Conservation (phyloP, 2,888 invertebrate genomes). For the Drosophila niveifrons region DNA sequence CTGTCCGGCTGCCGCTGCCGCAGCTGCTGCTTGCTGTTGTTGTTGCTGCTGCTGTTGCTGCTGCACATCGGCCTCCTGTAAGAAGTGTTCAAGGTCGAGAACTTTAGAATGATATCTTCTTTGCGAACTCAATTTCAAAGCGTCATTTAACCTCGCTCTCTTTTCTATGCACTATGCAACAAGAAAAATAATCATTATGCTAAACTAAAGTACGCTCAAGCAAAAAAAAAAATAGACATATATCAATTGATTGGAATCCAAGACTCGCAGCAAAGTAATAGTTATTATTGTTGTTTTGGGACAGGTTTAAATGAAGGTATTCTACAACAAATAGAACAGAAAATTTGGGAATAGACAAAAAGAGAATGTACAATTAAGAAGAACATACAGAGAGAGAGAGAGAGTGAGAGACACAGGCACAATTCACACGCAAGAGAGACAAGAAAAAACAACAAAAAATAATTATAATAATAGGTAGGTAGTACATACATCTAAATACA, state of each 20-base stretch:
- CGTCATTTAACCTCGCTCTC: constrained; percentile 8
- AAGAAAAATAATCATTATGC: constrained; percentile 26
- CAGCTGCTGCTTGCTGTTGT: constrained; percentile 77
- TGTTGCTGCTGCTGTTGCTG: constrained; percentile 82
- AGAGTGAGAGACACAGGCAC: constrained; percentile 42
- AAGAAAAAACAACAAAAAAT: constrained; percentile 40
- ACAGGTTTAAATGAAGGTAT: constrained; percentile 3
- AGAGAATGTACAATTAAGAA: constrained; percentile 19
- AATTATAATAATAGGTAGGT: constrained; percentile 21
- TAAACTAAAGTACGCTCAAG: constrained; percentile 67
- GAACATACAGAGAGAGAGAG: constrained; percentile 5
- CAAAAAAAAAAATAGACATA: constrained; percentile 23
- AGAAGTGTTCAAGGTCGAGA: constrained; percentile 43
- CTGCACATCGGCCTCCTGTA: constrained; percentile 73
- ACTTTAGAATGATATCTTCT: constrained; percentile 42
- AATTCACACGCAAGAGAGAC: constrained; percentile 50
- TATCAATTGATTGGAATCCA: background rate
- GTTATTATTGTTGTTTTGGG: constrained; percentile 10
- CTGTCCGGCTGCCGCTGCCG: constrained; percentile 74
- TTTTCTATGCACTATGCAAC: constrained; percentile 32
- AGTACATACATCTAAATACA: constrained; percentile 48
- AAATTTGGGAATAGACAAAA: constrained; percentile 21
- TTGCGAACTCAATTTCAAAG: constrained; percentile 1
- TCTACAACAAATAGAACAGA: constrained; percentile 23
- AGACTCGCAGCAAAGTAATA: constrained; percentile 8